Conservation (phyloP, 2,888 invertebrate genomes). For the Agonopterix alstromeriana region DNA sequence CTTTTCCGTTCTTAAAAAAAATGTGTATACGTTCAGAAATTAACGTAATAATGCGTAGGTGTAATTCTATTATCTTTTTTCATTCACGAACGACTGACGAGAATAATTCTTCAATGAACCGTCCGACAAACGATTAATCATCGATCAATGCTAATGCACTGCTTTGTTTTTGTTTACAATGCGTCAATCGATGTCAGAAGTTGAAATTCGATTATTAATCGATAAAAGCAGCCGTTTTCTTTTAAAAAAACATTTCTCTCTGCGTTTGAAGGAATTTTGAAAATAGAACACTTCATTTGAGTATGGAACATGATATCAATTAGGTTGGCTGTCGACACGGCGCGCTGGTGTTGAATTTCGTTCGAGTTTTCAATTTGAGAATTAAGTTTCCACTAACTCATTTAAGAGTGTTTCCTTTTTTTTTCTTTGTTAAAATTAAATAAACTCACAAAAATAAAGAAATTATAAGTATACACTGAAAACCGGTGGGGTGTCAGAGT, state of each 20-base stretch:
- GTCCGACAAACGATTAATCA: slow-evolving; percentile 43
- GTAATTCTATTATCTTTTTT: slow-evolving; percentile 27
- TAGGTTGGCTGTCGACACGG: slow-evolving; percentile 54
- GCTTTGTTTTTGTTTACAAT: slow-evolving; percentile 52
- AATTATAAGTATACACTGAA: too few species aligned
- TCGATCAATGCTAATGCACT: slow-evolving; percentile 51
- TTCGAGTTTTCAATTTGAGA: slow-evolving; percentile 36
- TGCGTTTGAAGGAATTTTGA: neutral
- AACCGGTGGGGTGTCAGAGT: too few species aligned
- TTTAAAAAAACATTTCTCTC: neutral
- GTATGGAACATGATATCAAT: slow-evolving; percentile 63
- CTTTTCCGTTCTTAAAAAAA: slow-evolving; percentile 3
- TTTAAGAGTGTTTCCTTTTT: neutral
- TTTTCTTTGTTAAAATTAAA: neutral
- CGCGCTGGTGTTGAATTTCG: slow-evolving; percentile 38
- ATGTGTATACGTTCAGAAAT: neutral
- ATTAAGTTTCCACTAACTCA: slow-evolving; percentile 5
- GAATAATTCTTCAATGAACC: slow-evolving; percentile 33
- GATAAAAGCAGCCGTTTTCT: neutral
- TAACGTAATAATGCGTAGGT: slow-evolving; percentile 23
- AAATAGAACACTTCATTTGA: slow-evolving; percentile 41
- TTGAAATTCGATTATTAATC: slow-evolving; percentile 11
- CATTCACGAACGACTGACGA: slow-evolving; percentile 33
- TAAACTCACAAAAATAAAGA: too few species aligned
- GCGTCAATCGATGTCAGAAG: slow-evolving; percentile 30